These are phyloP conservation scores for Orientallactaga sibirica DNA, from an alignment of 2,797 vertebrate species.

Conservation along the genomic window DNA sequence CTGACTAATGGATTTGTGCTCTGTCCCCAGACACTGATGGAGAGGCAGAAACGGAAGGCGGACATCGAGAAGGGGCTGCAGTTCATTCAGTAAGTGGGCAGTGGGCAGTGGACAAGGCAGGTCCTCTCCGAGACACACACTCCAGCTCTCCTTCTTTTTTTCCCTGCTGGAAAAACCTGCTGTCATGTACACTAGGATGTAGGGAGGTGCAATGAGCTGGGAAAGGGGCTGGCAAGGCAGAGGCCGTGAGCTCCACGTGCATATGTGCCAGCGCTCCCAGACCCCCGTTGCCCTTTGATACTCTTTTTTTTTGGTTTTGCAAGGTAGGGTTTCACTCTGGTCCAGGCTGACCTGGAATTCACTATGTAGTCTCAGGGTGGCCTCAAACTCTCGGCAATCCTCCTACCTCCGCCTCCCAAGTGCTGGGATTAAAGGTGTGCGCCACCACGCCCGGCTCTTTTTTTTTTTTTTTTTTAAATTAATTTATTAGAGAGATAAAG, in stretches of 20 bases:
- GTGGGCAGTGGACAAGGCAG: rapidly evolving
- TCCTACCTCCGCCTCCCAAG: too few relatives aligned
- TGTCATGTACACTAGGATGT: neutral
- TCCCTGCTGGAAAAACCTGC: neutral
- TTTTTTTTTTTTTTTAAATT: too few relatives aligned
- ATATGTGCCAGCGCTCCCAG: neutral
- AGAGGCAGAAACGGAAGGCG: conserved; percentile 96
- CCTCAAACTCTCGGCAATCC: too few relatives aligned
- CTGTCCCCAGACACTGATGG: conserved; percentile 90
- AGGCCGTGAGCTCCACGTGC: rapidly evolving
- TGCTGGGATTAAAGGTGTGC: too few relatives aligned
- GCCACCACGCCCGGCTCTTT: too few relatives aligned
- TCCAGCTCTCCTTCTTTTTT: neutral
- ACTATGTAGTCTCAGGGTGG: too few relatives aligned
- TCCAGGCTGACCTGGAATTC: too few relatives aligned
- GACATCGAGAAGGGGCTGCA: conserved; percentile 98
- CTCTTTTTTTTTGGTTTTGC: too few relatives aligned
- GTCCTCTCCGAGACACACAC: rapidly evolving
- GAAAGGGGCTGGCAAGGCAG: neutral
- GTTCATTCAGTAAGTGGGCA: conserved; percentile 96
- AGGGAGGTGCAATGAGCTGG: neutral
- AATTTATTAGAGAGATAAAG: too few relatives aligned
- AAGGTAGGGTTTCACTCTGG: too few relatives aligned
- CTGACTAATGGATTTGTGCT: neutral
- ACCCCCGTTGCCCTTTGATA: neutral